phyloP scores from a whole-genome alignment of 1,140 invertebrate species.

The Dendroctonus valens region DNA sequence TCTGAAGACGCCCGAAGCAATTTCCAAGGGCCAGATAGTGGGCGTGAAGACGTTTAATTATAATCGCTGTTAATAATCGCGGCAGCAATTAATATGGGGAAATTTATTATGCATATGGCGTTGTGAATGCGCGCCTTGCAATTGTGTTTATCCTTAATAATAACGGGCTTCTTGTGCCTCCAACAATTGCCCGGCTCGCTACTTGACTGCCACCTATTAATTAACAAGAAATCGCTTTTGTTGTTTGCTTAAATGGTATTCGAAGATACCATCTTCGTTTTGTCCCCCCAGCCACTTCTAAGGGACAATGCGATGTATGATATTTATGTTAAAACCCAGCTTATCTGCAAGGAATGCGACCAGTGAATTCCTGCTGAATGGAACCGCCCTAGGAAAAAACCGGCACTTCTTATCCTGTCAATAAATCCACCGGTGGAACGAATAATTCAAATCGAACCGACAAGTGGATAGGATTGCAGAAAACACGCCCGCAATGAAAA shows the following conservation, averaged over 20 bases:
- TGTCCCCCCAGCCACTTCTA: neutral
- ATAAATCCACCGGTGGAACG: neutral
- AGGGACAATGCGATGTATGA: no score
- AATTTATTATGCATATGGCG: slow-evolving; percentile 26
- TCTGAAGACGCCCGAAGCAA: no score
- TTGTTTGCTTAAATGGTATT: slow-evolving; percentile 21
- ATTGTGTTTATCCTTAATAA: slow-evolving; percentile 16
- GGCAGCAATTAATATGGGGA: slow-evolving; percentile 17
- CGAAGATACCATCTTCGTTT: slow-evolving; percentile 10
- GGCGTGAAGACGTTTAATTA: slow-evolving; percentile 25
- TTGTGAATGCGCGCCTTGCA: slow-evolving; percentile 18
- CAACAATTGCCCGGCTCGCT: slow-evolving; percentile 20
- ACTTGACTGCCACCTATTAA: slow-evolving; percentile 21
- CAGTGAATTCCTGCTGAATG: no score
- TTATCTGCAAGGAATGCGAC: no score
- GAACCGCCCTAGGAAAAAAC: no score
- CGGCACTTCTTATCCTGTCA: neutral
- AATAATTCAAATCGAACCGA: slow-evolving; percentile 14
- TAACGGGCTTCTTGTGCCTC: slow-evolving; percentile 18
- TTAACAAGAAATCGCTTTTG: slow-evolving; percentile 22
- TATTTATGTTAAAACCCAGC: no score
- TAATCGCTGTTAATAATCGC: slow-evolving; percentile 21
- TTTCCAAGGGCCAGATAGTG: neutral
- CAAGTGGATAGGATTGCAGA: slow-evolving; percentile 8
- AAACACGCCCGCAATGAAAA: slow-evolving; percentile 21